Evolutionary conservation across 2,888 invertebrate species (phyloP).

Genomic region (Thalpophila matura): DNA sequence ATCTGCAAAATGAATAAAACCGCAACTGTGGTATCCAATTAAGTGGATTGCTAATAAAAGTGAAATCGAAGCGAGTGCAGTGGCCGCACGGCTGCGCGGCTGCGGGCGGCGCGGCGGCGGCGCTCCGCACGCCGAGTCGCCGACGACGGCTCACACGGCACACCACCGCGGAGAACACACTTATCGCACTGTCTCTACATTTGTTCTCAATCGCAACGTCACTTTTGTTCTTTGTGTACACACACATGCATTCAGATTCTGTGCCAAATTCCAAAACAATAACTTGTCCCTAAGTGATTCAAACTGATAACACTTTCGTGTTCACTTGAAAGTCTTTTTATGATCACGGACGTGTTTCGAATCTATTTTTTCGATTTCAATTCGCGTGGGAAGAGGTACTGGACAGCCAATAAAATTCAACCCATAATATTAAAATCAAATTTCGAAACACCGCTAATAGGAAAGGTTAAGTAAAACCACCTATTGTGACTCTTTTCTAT

Average conservation of each 20-base stretch:
- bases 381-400: slow-evolving; percentile 59
- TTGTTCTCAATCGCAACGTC: slow-evolving; percentile 42
- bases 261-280: slow-evolving; percentile 34
- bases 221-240: slow-evolving; percentile 41
- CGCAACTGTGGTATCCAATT: slow-evolving; percentile 89
- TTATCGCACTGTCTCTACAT: slow-evolving; percentile 44
- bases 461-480: slow-evolving; percentile 48
- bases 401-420: slow-evolving; percentile 51
- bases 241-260: slow-evolving; percentile 28
- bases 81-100: slow-evolving; percentile 78
- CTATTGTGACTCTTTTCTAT: slow-evolving; percentile 48
- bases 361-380: slow-evolving; percentile 56
- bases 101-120: slow-evolving; percentile 56
- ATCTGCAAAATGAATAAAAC: slow-evolving; percentile 88
- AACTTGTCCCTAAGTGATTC: slow-evolving; percentile 22
- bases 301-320: slow-evolving; percentile 51
- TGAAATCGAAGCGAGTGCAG: slow-evolving; percentile 90
- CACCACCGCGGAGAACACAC: slow-evolving; percentile 40
- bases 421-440: slow-evolving; percentile 48
- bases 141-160: slow-evolving; percentile 46
- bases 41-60: slow-evolving; percentile 91
- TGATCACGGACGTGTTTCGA: slow-evolving; percentile 34
- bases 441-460: slow-evolving; percentile 54
- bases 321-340: slow-evolving; percentile 60
- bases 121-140: slow-evolving; percentile 44